phyloP scores from a whole-genome alignment of 2,888 invertebrate genomes.

The Nycteola revayana region DNA sequence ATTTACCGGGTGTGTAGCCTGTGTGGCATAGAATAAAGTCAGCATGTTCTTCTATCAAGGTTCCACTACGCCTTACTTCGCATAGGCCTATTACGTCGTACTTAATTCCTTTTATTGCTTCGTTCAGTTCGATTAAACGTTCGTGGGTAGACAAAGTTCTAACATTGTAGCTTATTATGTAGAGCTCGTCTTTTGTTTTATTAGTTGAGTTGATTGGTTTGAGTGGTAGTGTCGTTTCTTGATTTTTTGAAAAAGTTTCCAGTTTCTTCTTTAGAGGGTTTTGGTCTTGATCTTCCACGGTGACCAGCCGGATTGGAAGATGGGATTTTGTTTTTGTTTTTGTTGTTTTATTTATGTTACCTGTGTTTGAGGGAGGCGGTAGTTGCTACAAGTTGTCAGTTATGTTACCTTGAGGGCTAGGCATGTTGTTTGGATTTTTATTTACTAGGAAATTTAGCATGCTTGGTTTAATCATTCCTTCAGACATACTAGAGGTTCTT shows the following conservation, averaged over 20 bases:
- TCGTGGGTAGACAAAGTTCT: conserved; percentile 19
- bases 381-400: conserved; percentile 11
- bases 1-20: conserved; percentile 11
- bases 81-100: conserved; percentile 25
- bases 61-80: conserved; percentile 21
- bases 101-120: conserved; percentile 16
- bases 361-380: conserved; percentile 4
- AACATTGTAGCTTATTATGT: conserved; percentile 21
- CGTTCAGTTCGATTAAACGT: too few species aligned
- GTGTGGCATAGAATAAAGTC: conserved; percentile 18
- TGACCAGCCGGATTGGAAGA: conserved; percentile 29
- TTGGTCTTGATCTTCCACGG: conserved; percentile 24
- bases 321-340: conserved; percentile 5
- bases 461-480: conserved; percentile 22
- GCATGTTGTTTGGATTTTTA: conserved; percentile 13
- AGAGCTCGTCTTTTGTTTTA: conserved; percentile 3
- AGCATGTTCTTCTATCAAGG: conserved; percentile 24
- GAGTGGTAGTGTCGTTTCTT: too few species aligned
- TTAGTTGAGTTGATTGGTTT: conserved; percentile 3
- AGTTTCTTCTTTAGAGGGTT: conserved; percentile 27
- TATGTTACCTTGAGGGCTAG: background rate
- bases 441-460: conserved; percentile 20
- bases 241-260: background rate
- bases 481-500: conserved; percentile 17
- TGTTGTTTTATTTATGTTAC: background rate